Evolutionary conservation across 2,113 vertebrate species (phyloP), one percentile per base, ranked within the genome.

Genomic region (Oreochromis niloticus): DNA sequence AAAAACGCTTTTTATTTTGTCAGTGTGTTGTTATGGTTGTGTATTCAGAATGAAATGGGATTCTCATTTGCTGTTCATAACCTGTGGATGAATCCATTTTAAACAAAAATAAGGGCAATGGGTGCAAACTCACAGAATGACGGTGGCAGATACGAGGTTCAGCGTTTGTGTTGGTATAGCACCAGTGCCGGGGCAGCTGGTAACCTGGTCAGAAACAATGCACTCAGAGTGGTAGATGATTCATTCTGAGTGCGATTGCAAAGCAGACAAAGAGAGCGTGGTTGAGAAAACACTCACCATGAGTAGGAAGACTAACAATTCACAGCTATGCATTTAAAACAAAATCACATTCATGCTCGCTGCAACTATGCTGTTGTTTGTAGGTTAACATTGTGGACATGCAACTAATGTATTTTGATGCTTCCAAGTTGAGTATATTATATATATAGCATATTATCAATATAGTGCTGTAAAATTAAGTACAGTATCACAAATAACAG

Each of bases 221-320:
- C 83, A 39, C 80, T 87, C 55, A 48, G 85, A 93, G 90, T 88
- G 86, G 93, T 57, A 30, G 80, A 91, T 95, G 95, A 95, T 86
- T 95, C 94, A 95, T 61, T 90, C 85, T 16, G 87, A 95, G 90
- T 83, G 92, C 17, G 92, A 88, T 86, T 86, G 80, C 82, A 71
- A 56, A 85, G 88, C 83, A 92, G 85, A 94, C 85, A 90, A 88
- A 94, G 86, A 85, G 90, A 95, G 91, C 81, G 82, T 92, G 91
- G 91, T 91, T 54, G 83, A 90, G 79, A 92, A 92, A 93, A 92
- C 92, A 94, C 85, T 93, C 90, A 89, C 48, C 32, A 9, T 59
- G 89, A 93, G 90, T 94, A 93, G 91, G 92, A 93, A 82, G 92
- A 90, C 79, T 22, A 82, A 73, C 63, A 87, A 88, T 55, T 90